These are phyloP conservation scores for Harpagifer antarcticus DNA, from an alignment of 2,797 vertebrate species.

Conservation along the genomic window DNA sequence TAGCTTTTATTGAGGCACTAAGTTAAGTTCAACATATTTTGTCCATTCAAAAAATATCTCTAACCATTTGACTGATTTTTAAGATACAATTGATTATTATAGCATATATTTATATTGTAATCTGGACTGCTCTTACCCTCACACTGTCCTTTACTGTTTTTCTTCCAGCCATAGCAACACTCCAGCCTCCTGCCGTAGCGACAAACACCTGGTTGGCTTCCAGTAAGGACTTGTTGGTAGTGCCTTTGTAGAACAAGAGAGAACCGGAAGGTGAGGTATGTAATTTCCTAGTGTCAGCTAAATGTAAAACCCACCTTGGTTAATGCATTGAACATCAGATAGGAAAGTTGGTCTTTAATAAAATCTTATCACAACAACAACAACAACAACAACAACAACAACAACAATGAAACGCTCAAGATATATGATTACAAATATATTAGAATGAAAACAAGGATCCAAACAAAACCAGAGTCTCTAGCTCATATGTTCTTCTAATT, in stretches of 20 bases:
- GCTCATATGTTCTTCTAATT: constrained; percentile 28
- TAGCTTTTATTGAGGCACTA: neutral
- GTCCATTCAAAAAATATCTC: neutral
- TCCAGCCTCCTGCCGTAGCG: constrained; percentile 91
- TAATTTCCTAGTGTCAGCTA: constrained; percentile 27
- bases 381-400: neutral
- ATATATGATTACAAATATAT: constrained; percentile 15
- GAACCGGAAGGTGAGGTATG: constrained; percentile 34
- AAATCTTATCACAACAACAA: constrained; percentile 6
- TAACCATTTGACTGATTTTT: neutral
- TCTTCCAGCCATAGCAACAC: constrained; percentile 97
- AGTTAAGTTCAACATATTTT: neutral
- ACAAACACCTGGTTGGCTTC: constrained; percentile 90
- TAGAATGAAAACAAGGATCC: neutral
- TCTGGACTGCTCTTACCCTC: constrained; percentile 87
- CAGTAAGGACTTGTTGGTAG: constrained; percentile 78
- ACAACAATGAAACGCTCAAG: neutral
- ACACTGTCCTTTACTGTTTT: constrained; percentile 90
- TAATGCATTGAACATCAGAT: constrained; percentile 14
- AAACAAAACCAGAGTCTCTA: neutral
- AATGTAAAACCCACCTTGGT: constrained; percentile 21
- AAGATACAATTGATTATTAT: neutral
- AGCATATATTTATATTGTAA: neutral
- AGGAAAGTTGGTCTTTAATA: neutral
- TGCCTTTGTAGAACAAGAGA: constrained; percentile 71